These are phyloP conservation scores for Danaus chrysippus DNA, from an alignment of 2,888 invertebrate species.

Conservation along the genomic window DNA sequence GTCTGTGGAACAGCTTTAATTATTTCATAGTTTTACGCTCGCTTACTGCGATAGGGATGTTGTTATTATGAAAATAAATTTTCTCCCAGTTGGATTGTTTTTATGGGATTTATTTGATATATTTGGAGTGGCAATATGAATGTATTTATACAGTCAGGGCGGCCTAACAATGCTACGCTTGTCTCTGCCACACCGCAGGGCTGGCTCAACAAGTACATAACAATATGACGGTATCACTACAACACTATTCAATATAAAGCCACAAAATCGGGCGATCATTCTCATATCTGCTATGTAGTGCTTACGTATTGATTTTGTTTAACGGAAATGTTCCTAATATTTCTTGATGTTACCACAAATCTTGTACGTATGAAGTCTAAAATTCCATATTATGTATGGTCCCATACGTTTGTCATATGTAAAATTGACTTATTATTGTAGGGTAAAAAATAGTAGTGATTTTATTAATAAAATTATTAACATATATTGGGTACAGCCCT, in stretches of 20 bases:
- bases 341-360: no score
- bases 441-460: background rate
- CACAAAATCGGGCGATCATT: conserved; percentile 18
- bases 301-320: conserved; percentile 1
- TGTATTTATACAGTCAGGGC: conserved; percentile 78
- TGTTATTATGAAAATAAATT: conserved; percentile 1
- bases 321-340: background rate
- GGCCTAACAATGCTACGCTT: conserved; percentile 78
- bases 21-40: conserved; percentile 26
- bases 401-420: no score
- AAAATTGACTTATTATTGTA: no score
- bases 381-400: no score
- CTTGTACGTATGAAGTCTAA: no score
- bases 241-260: conserved; percentile 14
- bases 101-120: conserved; percentile 42
- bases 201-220: conserved; percentile 41
- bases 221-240: conserved; percentile 17
- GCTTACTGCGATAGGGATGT: conserved; percentile 13
- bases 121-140: conserved; percentile 79
- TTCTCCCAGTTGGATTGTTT: background rate
- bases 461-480: background rate
- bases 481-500: conserved; percentile 50
- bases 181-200: conserved; percentile 67
- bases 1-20: conserved; percentile 44
- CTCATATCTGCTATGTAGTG: conserved; percentile 12